These are phyloP conservation scores for Zapornia atra DNA, from an alignment of 2,113 vertebrate species.

Conservation along the genomic window DNA sequence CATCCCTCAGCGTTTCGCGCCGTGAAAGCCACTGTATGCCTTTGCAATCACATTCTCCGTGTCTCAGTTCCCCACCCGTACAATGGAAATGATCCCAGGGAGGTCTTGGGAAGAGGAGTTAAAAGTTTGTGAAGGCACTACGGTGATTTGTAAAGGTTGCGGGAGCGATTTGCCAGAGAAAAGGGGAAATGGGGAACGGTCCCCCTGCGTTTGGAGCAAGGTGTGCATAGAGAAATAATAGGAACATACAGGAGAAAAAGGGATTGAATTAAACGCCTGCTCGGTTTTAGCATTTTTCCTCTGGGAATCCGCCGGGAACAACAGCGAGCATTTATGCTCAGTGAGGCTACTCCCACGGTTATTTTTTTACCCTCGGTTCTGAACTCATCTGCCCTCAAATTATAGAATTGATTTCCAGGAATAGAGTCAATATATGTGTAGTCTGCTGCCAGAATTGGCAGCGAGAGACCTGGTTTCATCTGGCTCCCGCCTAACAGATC, in stretches of 20 bases:
- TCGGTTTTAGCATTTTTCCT: not conserved
- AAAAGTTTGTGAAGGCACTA: not conserved
- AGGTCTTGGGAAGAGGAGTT: not conserved
- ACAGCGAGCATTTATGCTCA: not conserved
- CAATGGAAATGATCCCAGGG: not conserved
- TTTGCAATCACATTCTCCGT: not conserved
- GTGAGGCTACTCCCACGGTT: not conserved
- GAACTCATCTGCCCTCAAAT: constrained; percentile 1
- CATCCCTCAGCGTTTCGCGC: not conserved
- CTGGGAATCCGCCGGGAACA: not conserved
- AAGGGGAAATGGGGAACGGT: not conserved
- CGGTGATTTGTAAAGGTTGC: not conserved
- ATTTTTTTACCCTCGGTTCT: not conserved
- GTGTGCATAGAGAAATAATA: not conserved
- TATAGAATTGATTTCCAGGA: constrained; percentile 12
- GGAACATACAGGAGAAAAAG: not conserved
- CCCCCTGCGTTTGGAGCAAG: not conserved
- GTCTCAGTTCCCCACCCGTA: not conserved
- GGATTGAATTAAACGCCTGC: not conserved
- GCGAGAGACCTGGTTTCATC: not conserved
- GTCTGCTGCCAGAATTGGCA: not conserved
- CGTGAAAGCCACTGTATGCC: fast-evolving
- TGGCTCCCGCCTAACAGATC: not conserved
- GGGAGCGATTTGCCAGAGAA: not conserved
- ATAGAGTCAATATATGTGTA: not conserved